Evolutionary conservation across 2,113 vertebrate genomes (phyloP).

Genomic region (Lophochroa leadbeateri): DNA sequence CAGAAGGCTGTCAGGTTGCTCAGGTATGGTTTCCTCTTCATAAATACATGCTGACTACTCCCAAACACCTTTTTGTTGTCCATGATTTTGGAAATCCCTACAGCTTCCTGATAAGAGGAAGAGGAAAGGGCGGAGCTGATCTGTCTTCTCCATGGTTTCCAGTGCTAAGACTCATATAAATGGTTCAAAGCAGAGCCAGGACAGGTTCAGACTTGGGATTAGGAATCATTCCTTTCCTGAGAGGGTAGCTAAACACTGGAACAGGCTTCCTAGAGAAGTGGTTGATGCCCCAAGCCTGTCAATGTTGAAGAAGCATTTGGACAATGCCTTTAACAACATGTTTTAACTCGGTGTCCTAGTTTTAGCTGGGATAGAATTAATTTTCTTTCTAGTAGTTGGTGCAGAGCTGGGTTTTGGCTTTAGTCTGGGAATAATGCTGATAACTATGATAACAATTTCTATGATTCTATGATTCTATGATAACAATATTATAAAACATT

Average conservation of each 20-base stretch:
- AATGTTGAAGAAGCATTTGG: not conserved
- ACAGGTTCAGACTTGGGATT: not conserved
- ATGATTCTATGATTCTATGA: too few relatives aligned
- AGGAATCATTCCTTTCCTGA: not conserved
- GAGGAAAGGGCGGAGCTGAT: not conserved
- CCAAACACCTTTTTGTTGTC: not conserved
- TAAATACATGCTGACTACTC: not conserved
- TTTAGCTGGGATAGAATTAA: not conserved
- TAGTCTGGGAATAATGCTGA: not conserved
- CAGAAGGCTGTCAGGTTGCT: not conserved
- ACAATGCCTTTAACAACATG: not conserved
- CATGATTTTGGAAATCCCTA: not conserved
- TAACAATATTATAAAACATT: not conserved
- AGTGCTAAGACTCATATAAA: rapidly evolving
- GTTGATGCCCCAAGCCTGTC: rapidly evolving
- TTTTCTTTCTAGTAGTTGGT: not conserved
- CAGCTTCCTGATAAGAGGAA: not conserved
- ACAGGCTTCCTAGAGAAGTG: not conserved
- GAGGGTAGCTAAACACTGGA: not conserved
- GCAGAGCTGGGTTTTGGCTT: not conserved
- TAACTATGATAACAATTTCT: too few relatives aligned
- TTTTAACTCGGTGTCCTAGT: not conserved
- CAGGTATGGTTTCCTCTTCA: not conserved
- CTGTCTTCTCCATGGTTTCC: not conserved
- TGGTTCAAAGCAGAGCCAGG: not conserved